Evolutionary conservation across 2,797 vertebrate genomes (phyloP), one percentile per base, ranked within the genome.

Genomic region (Neomorphus geoffroyi): DNA sequence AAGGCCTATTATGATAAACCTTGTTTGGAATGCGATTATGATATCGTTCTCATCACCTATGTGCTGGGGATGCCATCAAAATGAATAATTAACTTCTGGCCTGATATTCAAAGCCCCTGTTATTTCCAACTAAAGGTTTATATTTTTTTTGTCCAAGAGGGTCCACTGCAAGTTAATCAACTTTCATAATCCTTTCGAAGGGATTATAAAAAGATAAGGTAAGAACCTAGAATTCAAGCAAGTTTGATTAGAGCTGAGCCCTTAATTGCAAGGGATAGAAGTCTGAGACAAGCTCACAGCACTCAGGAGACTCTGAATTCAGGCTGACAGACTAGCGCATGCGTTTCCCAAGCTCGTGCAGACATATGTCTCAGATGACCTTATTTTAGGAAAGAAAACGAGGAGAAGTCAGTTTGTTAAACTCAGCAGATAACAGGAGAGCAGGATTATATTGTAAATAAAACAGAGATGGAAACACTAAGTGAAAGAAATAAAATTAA

Each of bases 31-130:
- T 80, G 53, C 74, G 46, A 56, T 86, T 48, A 30, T 84, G 37
- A 11, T 54, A n/a, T 64, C 27, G 21, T 89, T 88, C 56, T 87
- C 56, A 82, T 87, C 56, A 61, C 21, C 28, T 28, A 14, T 57
- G 43, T 57, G 18, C 62, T 93, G 61, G 35, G 62, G 62, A 37
- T 69, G 54, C 39, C 45, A 21, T 64, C 64, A 74, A 92, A 95
- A 80, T 83, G 28, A 93, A 80, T 91, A 89, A 88, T 62, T 90
- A 84, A 92, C 27, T 91, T 77, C 41, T 85, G 79, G 58, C n/a
- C 67, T 82, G 65, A 74, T 95, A 89, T 93, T 94, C 56, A 95
- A 93, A 93, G 45, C 13, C 13, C 16, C 60, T 15, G 0, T 74
- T 87, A 57, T 45, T 93, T 94, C 60, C 45, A 39, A 73, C 51